Conservation (phyloP, 2,888 invertebrate species). For the Cheilosia vernalis region DNA sequence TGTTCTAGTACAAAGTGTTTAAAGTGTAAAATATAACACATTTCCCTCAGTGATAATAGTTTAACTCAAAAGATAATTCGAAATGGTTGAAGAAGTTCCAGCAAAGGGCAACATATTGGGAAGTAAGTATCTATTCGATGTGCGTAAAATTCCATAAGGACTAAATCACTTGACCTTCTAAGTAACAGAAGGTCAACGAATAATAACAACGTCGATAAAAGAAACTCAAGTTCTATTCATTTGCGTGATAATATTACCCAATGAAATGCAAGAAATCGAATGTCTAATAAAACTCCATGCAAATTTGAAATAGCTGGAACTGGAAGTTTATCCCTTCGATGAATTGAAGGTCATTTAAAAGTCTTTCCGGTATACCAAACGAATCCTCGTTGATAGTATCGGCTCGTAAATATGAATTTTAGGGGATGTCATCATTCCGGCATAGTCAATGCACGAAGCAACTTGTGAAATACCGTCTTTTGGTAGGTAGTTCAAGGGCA, state of each 20-base stretch:
- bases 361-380: constrained; percentile 33
- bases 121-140: constrained; percentile 84
- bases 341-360: constrained; percentile 62
- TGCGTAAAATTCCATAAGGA: constrained; percentile 36
- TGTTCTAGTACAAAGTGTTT: constrained; percentile 24
- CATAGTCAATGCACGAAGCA: background rate
- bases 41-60: background rate
- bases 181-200: constrained; percentile 39
- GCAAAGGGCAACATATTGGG: constrained; percentile 86
- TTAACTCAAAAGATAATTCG: constrained; percentile 30
- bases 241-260: background rate
- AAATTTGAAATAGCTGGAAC: background rate
- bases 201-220: constrained; percentile 7
- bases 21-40: constrained; percentile 2
- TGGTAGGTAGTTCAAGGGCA: constrained; percentile 23
- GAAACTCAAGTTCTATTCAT: background rate
- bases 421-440: background rate
- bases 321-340: background rate
- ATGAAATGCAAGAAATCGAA: constrained; percentile 3
- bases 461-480: constrained; percentile 6
- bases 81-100: constrained; percentile 84
- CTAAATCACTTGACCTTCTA: constrained; percentile 41
- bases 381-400: background rate
- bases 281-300: background rate
- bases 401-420: background rate